Percentiles rank a stretch among this genome's conserved stretches.
These are phyloP conservation scores for Sakesphorus luctuosus DNA, from an alignment of 2,113 vertebrate species.

Conservation along the genomic window DNA sequence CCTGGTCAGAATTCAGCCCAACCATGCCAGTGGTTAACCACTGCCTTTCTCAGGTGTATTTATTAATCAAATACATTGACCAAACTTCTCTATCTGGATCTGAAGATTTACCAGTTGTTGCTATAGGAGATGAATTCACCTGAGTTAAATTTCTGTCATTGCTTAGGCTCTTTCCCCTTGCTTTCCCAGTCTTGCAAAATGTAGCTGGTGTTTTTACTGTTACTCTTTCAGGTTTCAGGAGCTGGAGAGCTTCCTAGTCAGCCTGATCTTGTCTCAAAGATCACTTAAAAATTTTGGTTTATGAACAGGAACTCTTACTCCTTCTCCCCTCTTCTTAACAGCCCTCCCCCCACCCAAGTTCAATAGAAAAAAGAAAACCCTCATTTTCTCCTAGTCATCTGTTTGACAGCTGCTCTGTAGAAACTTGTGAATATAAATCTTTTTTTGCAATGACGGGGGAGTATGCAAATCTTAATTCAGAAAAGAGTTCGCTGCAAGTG, in stretches of 20 bases:
- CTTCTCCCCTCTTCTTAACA: not conserved
- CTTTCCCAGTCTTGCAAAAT: not conserved
- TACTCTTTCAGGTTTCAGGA: not conserved
- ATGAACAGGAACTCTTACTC: not conserved
- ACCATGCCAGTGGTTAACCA: not conserved
- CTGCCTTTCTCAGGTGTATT: not conserved
- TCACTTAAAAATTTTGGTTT: conserved; percentile 18
- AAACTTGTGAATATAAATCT: conserved; percentile 65
- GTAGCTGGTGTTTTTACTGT: not conserved
- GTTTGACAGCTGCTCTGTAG: conserved; percentile 61
- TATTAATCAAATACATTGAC: not conserved
- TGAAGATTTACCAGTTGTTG: not conserved
- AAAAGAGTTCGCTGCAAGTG: conserved; percentile 39
- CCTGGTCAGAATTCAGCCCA: not conserved
- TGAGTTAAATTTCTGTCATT: not conserved
- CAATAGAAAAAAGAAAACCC: not conserved
- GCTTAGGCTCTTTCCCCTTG: not conserved
- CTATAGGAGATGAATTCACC: not conserved
- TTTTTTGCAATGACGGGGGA: conserved; percentile 58
- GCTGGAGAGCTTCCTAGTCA: conserved; percentile 15
- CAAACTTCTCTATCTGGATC: not conserved
- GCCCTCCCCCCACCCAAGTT: not conserved
- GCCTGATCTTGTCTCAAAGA: conserved; percentile 11
- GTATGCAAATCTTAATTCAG: conserved; percentile 67
- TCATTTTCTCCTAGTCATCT: conserved; percentile 52